Evolutionary conservation across 2,113 vertebrate species (phyloP).

Genomic region (Solenodon paradoxus): DNA sequence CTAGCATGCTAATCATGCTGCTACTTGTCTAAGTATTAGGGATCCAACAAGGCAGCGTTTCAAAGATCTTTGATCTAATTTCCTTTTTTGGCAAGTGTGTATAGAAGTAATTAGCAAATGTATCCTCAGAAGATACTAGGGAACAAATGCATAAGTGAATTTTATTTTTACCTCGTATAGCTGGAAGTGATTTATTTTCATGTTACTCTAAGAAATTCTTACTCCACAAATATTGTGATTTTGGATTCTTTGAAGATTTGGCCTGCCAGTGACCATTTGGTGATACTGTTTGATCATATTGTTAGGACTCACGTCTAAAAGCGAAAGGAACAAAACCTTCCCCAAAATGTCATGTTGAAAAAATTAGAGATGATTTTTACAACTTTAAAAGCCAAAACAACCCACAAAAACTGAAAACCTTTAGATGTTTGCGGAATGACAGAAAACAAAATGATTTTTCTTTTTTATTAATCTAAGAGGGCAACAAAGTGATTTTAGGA

Average conservation of each 20-base stretch:
- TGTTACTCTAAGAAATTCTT: constrained; percentile 36
- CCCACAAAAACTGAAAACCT: too few species aligned
- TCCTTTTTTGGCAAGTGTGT: neutral
- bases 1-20: constrained; percentile 36
- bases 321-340: neutral
- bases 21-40: constrained; percentile 50
- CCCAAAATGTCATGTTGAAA: neutral
- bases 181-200: constrained; percentile 17
- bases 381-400: constrained; percentile 44
- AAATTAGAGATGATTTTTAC: constrained; percentile 4
- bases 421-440: neutral
- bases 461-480: neutral
- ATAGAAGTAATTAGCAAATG: constrained; percentile 48
- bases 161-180: constrained; percentile 43
- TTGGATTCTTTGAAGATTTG: neutral
- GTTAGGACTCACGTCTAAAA: neutral
- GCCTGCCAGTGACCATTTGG: neutral
- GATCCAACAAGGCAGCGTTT: constrained; percentile 24
- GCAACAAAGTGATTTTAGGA: constrained; percentile 11
- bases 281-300: neutral
- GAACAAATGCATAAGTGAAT: neutral
- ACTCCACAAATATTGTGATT: neutral
- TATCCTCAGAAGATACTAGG: constrained; percentile 11
- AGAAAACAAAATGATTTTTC: neutral
- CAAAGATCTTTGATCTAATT: constrained; percentile 62